Base-by-base conservation (phyloP, 1,140 invertebrate genomes). In the Agrypnia vestita region DNA sequence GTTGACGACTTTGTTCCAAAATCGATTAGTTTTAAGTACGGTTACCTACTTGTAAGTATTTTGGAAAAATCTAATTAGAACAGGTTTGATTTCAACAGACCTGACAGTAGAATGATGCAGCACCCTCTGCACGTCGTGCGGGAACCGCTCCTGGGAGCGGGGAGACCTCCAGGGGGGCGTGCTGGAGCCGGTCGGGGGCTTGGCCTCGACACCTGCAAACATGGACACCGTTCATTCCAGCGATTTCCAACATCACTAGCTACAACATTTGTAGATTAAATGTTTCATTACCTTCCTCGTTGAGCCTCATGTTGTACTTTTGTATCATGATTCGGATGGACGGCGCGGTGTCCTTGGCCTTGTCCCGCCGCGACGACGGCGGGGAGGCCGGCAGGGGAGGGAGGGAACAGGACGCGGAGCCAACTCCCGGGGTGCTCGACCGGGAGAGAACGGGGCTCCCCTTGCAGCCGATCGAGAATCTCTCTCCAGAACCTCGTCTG, bases 251-350 rank as follows among this genome's bases (percentile, higher is more conserved):
- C 6, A 35, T 35, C 6, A n/a, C n/a, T n/a, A n/a, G 25, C 25
- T 35, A 3, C 1, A 35, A 3, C 25, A 35, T 35, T 35, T 35
- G 6, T 3, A 35, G 6, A 1, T 3, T 35, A 35, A 35, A 3
- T 35, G 25, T 35, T 35, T 69, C 81, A 62, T 84, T 85, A 86
- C 88, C 88, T 84, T 90, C 89, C 84, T 91, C 90, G 73, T 90
- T 90, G 15, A 91, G 87, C 80, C 90, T 91, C 84, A 89, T 90
- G 82, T 93, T 93, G 82, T 93, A 94, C 80, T 90, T 89, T 73
- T 91, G 91, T 80, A 94, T 92, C 92, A 94, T 94, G 79, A 93
- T 90, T 59, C 91, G 86, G 51, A 94, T 93, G 74, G 91, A 92
- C 0, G 92, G 92, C 0, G 92, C 91, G 8, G 92, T 91, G 84